Base-by-base conservation (phyloP, 2,888 invertebrate genomes). In the Drosophila mayaguana region DNA sequence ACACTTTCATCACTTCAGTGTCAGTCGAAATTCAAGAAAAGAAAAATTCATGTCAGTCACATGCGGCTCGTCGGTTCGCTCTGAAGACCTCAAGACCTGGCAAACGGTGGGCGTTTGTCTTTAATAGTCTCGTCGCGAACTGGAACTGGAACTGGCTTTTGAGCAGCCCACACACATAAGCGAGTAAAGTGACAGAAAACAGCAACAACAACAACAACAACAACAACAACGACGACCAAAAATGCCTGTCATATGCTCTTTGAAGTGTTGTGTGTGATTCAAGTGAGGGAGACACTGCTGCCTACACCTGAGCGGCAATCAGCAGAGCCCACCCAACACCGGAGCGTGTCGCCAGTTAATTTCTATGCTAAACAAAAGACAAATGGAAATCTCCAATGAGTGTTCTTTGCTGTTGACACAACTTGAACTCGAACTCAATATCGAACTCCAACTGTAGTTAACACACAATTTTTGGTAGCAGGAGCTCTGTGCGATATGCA, bases 1-100 rank as follows among this genome's bases (percentile, higher is more conserved):
- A 88, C 88, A 90, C 88, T 88, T 88, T 90, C 89, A 78, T 89
- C 88, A 88, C 88, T 88, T 90, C 78, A 77, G 63, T 74, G 78
- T 78, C 76, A 62, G 61, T 53, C 62, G 60, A 73, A 32, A 61
- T 51, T 51, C 63, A 45, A 45, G 43, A 72, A 73, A 72, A 73
- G 67, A 66, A 72, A 72, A 81, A 80, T 78, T 78, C 87, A 85
- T 73, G 81, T 86, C 86, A 74, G 55, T 78, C 81, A 42, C 75
- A 71, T 60, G 70, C 78, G 56, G 78, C 70, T 50, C 71, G 59
- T 38, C 78, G 56, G 78, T 66, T 50, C 72, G 59, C 46, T 9
- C 63, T 66, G 22, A 66, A 64, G 66, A 66, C 54, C 66, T 70
- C 53, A 60, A 72, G 67, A 67, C 32, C 65, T 63, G 77, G 67